phyloP scores from a whole-genome alignment of 2,888 invertebrate genomes.

The Drosophila anomelani region DNA sequence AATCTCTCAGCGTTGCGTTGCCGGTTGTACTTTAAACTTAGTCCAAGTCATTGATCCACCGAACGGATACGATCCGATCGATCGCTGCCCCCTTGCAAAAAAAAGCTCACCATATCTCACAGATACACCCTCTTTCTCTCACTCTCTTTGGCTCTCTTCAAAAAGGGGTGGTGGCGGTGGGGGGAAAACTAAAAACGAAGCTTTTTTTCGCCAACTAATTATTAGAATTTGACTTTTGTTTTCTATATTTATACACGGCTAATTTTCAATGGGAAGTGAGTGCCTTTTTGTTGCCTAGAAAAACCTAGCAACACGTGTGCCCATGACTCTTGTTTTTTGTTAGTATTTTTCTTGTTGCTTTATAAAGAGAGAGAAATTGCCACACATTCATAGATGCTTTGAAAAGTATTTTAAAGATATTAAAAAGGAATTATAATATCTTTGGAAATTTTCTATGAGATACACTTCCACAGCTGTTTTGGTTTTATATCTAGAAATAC shows the following conservation, averaged over 20 bases:
- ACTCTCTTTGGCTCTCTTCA: conserved; percentile 1
- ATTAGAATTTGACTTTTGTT: conserved; percentile 49
- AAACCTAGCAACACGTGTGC: conserved; percentile 43
- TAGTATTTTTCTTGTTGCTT: neutral
- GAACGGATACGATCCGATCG: conserved; percentile 8
- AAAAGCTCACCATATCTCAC: conserved; percentile 17
- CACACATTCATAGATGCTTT: neutral
- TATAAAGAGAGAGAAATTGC: neutral
- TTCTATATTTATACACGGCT: conserved; percentile 40
- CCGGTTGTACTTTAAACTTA: conserved; percentile 34
- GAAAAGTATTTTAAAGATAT: too few species aligned
- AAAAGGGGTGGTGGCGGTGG: neutral
- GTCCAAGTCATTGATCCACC: conserved; percentile 36
- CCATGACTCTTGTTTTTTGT: conserved; percentile 24
- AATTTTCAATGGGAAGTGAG: conserved; percentile 44
- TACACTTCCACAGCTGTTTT: neutral
- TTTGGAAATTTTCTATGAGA: too few species aligned
- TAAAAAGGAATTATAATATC: too few species aligned
- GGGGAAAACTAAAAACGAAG: conserved; percentile 5
- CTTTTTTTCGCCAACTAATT: conserved; percentile 36
- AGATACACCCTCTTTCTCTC: neutral
- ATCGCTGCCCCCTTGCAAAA: conserved; percentile 34
- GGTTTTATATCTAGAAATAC: too few species aligned
- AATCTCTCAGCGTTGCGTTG: neutral
- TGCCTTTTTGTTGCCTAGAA: conserved; percentile 33